phyloP scores from a whole-genome alignment of 2,113 vertebrate species.

The Rhegmatorhina hoffmannsi region DNA sequence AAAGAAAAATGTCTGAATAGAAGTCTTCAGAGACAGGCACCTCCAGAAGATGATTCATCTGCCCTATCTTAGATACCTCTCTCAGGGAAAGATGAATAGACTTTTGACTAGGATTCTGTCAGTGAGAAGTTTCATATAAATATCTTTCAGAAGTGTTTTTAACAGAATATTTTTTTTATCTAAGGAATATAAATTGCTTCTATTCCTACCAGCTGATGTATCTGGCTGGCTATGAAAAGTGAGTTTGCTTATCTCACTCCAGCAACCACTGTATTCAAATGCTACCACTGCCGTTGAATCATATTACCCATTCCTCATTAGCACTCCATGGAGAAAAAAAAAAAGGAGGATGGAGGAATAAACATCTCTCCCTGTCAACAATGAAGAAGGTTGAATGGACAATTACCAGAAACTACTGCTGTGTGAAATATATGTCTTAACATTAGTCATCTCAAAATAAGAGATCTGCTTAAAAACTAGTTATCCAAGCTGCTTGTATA shows the following conservation, averaged over 20 bases:
- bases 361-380: not conserved
- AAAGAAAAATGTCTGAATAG: conserved; percentile 43
- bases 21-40: conserved; percentile 40
- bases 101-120: conserved; percentile 58
- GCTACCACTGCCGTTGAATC: not conserved
- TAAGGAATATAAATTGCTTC: conserved; percentile 54
- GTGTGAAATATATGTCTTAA: not conserved
- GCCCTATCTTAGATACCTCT: conserved; percentile 42
- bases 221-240: not conserved
- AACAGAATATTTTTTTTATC: conserved; percentile 62
- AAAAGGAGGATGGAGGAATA: not conserved
- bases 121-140: conserved; percentile 54
- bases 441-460: not conserved
- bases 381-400: not conserved
- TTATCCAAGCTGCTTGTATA: not conserved
- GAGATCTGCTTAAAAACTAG: not conserved
- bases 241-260: not conserved
- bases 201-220: conserved; percentile 10
- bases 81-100: conserved; percentile 57
- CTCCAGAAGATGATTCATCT: conserved; percentile 57
- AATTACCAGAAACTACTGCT: not conserved
- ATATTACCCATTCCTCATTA: not conserved
- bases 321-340: not conserved
- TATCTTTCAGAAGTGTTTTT: conserved; percentile 51
- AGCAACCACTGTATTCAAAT: not conserved